A percentile compares a stretch with the other conserved stretches of the same genome.
These are phyloP conservation scores for Theocolax elegans DNA, from an alignment of 1,140 invertebrate species.

Conservation along the genomic window DNA sequence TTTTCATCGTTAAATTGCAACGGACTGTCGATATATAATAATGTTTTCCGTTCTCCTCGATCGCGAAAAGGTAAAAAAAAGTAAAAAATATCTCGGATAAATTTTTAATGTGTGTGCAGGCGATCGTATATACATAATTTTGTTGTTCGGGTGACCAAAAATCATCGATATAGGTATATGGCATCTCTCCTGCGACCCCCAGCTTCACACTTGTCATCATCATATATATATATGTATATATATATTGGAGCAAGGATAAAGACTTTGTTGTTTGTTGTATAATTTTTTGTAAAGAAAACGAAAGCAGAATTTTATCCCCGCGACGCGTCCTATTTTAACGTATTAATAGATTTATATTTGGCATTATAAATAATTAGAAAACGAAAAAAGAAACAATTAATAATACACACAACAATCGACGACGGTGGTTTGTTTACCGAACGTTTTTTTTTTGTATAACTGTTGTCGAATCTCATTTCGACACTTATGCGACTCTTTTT, in stretches of 20 bases:
- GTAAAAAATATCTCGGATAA: too few relatives aligned
- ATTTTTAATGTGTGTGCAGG: too few relatives aligned
- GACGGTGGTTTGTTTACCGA: conserved; percentile 45
- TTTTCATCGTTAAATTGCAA: conserved; percentile 39
- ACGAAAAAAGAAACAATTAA: background rate
- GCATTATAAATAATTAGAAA: conserved; percentile 22
- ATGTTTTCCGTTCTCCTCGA: too few relatives aligned
- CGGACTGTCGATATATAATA: too few relatives aligned
- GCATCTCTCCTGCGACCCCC: conserved; percentile 36
- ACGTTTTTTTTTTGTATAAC: conserved; percentile 43
- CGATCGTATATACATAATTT: too few relatives aligned
- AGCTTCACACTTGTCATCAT: too few relatives aligned
- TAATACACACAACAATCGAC: conserved; percentile 34
- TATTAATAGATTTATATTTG: conserved; percentile 43
- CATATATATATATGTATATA: too few relatives aligned
- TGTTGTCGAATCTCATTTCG: conserved; percentile 37
- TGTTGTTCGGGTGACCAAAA: too few relatives aligned
- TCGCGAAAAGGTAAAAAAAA: too few relatives aligned
- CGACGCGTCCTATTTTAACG: conserved; percentile 34
- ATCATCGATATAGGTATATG: too few relatives aligned
- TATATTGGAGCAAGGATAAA: too few relatives aligned
- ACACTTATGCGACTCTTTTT: conserved; percentile 32
- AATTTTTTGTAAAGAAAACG: conserved; percentile 27
- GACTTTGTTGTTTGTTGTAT: conserved; percentile 38
- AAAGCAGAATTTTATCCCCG: conserved; percentile 12